Conservation (phyloP, 2,113 vertebrate genomes). For the Mystacornis crossleyi region DNA sequence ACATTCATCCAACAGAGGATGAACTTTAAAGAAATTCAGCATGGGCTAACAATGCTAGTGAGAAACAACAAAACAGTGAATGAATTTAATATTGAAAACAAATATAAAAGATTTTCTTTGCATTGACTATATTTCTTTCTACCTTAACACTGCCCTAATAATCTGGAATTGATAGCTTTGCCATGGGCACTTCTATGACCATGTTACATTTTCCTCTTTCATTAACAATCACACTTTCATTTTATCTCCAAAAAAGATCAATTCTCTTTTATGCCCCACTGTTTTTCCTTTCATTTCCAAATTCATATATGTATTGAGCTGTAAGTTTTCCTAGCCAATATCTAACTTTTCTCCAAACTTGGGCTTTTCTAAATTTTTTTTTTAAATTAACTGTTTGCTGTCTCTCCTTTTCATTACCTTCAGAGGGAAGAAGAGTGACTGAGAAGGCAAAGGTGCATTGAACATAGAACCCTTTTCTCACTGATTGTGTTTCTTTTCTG, state of each 20-base stretch:
- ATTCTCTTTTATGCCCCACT: background rate
- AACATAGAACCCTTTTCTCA: background rate
- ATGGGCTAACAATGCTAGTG: background rate
- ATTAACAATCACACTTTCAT: background rate
- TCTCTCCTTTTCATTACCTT: background rate
- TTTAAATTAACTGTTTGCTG: background rate
- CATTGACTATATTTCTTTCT: background rate
- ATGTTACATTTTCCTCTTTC: background rate
- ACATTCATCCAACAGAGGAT: background rate
- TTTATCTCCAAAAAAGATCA: background rate
- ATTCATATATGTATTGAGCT: background rate
- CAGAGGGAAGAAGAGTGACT: background rate
- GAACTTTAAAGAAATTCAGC: background rate
- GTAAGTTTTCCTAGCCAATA: background rate
- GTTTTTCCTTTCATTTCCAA: background rate
- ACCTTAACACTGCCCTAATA: background rate
- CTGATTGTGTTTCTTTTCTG: background rate
- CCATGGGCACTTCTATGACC: background rate
- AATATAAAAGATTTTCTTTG: background rate
- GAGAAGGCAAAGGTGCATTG: background rate
- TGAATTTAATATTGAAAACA: background rate
- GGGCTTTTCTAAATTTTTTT: background rate
- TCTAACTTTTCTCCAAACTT: background rate
- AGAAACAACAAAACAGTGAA: background rate
- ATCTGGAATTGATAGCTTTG: background rate